These are phyloP conservation scores for Montifringilla adamsi DNA, from an alignment of 2,113 vertebrate genomes.

Conservation along the genomic window DNA sequence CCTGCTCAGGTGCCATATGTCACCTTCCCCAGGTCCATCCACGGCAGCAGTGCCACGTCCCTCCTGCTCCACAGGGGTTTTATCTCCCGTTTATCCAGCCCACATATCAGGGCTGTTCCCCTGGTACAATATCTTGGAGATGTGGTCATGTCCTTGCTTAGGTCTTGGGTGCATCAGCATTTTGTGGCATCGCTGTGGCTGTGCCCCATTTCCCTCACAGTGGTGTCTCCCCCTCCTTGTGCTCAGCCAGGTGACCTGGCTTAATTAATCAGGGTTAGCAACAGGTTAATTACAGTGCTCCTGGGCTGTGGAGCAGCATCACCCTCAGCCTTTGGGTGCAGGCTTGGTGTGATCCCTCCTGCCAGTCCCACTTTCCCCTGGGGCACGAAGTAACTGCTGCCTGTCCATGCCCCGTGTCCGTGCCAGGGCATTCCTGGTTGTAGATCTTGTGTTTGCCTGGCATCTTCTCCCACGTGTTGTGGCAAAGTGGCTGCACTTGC, in stretches of 20 bases:
- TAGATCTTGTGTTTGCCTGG: rapidly evolving
- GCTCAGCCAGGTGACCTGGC: neutral
- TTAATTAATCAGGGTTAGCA: neutral
- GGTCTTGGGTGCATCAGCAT: neutral
- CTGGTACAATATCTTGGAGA: too few species aligned
- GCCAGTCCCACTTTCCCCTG: rapidly evolving
- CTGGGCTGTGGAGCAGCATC: neutral
- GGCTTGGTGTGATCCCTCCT: neutral
- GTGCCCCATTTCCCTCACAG: neutral
- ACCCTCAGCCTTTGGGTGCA: neutral
- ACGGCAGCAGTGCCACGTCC: rapidly evolving
- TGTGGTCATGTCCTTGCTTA: rapidly evolving
- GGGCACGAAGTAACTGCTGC: rapidly evolving
- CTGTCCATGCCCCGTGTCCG: rapidly evolving
- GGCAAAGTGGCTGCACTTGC: neutral
- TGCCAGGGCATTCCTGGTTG: neutral
- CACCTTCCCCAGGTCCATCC: neutral
- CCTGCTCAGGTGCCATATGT: neutral
- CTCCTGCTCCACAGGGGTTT: neutral
- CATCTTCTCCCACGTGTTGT: rapidly evolving
- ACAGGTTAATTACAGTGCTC: neutral
- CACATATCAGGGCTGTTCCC: neutral
- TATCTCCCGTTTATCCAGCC: neutral
- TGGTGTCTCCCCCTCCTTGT: too few species aligned
- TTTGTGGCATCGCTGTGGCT: neutral